These are phyloP conservation scores for Lycaon pictus DNA, from an alignment of 2,113 vertebrate species.

Conservation along the genomic window DNA sequence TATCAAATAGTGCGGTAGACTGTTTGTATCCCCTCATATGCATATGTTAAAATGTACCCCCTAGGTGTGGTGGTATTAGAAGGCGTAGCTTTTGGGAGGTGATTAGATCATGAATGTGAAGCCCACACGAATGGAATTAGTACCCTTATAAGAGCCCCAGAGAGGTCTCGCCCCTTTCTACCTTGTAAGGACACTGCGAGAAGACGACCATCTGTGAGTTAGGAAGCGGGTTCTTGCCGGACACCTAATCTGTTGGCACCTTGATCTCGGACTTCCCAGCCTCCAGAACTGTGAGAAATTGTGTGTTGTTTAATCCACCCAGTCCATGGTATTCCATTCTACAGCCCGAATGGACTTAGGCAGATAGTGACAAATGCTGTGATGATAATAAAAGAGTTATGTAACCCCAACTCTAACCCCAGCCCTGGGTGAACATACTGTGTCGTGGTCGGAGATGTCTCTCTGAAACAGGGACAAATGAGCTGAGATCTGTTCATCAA, in stretches of 20 bases:
- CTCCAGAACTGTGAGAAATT: neutral
- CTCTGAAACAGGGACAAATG: neutral
- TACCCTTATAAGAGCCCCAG: neutral
- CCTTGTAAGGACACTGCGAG: neutral
- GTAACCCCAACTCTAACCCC: neutral
- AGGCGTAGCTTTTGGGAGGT: neutral
- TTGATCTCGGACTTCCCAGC: neutral
- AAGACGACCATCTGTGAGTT: neutral
- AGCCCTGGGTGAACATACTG: neutral
- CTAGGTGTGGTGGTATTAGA: neutral
- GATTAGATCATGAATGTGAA: neutral
- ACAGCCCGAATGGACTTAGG: neutral
- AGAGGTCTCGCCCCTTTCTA: neutral
- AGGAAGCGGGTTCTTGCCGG: neutral
- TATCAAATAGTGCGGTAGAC: neutral
- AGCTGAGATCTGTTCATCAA: neutral
- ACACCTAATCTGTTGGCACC: neutral
- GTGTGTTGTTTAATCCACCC: neutral
- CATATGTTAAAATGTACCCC: neutral
- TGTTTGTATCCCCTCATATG: neutral
- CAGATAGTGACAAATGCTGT: neutral
- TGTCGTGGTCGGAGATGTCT: neutral
- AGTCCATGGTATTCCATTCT: neutral
- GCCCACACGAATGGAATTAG: neutral
- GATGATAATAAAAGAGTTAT: neutral